Evolutionary conservation across 2,888 invertebrate genomes (phyloP), one percentile per base, ranked within the genome.

Genomic region (Scrobipalpa atriplicella): DNA sequence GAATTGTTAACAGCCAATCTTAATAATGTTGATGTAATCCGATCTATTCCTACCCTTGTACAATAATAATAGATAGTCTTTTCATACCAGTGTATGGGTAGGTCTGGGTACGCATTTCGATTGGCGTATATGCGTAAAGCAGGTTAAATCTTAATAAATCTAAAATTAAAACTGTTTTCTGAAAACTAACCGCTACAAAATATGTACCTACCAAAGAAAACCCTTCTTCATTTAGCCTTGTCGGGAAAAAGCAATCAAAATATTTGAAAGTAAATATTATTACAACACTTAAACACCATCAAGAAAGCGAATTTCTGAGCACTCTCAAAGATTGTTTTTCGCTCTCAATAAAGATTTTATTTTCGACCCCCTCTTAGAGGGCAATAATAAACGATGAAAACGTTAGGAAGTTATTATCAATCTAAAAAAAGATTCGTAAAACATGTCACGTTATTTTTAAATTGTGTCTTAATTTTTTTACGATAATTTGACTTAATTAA

Each of bases 391-490:
- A 0, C 52, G 52, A 52, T 18, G 19, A 61, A 67, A 63, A 41
- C 56, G 47, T 39, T 52, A 56, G 38, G 54, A 54, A 66, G 65
- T 68, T 68, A 67, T 67, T 67, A 63, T 65, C 63, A 65, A 66
- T 68, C 68, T 68, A 58, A 66, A 68, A 66, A 29, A 51, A 67
- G 65, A 67, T 71, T 68, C 70, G 70, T 70, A 70, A 68, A 66
- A 41, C 38, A 39, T 64, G 58, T 61, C 16, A 65, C 16, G 65
- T 10, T 18, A n/a, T 66, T 66, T 68, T 68, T 68, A 75, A 76
- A 72, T 71, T 68, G 70, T 70, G 66, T 60, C 58, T 70, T 5
- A 76, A 74, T n/a, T n/a, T n/a, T n/a, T 70, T 68, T 51, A 60
- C 58, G 18, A 39, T 18, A 56, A 19, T 64, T 64, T 18, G 54